Evolutionary conservation across 2,797 vertebrate genomes (phyloP).

Genomic region (Uromys caudimaculatus): DNA sequence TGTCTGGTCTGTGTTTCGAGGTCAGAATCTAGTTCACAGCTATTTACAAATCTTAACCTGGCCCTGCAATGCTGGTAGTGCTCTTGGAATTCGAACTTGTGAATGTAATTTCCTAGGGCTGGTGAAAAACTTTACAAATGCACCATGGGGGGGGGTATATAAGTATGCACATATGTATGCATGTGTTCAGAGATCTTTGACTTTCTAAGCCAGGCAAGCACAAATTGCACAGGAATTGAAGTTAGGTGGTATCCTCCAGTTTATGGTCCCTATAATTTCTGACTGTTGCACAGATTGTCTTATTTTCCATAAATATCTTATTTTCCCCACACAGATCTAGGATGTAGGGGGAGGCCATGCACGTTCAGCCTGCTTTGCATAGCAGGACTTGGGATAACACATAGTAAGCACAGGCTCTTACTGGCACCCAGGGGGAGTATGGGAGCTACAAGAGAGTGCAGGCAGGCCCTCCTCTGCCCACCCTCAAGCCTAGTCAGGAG

Average conservation of each 20-base stretch:
- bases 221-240: neutral
- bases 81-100: conserved; percentile 24
- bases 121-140: conserved; percentile 61
- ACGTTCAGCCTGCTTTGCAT: conserved; percentile 70
- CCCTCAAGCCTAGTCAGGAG: neutral
- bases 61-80: conserved; percentile 47
- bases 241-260: neutral
- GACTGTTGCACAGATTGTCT: neutral
- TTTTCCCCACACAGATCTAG: conserved; percentile 61
- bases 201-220: neutral
- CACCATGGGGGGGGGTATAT: too few species aligned
- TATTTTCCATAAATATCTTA: conserved; percentile 74
- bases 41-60: conserved; percentile 60
- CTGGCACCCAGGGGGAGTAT: neutral
- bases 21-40: conserved; percentile 42
- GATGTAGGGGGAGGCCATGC: conserved; percentile 65
- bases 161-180: neutral
- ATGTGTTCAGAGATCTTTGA: neutral
- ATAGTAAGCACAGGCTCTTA: neutral
- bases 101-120: conserved; percentile 57
- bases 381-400: conserved; percentile 8
- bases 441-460: accelerated
- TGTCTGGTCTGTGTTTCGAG: neutral
- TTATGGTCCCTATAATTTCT: conserved; percentile 55
- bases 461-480: neutral